These are phyloP conservation scores for Lepidotrigona ventralis DNA, from an alignment of 1,140 invertebrate species.

Conservation along the genomic window DNA sequence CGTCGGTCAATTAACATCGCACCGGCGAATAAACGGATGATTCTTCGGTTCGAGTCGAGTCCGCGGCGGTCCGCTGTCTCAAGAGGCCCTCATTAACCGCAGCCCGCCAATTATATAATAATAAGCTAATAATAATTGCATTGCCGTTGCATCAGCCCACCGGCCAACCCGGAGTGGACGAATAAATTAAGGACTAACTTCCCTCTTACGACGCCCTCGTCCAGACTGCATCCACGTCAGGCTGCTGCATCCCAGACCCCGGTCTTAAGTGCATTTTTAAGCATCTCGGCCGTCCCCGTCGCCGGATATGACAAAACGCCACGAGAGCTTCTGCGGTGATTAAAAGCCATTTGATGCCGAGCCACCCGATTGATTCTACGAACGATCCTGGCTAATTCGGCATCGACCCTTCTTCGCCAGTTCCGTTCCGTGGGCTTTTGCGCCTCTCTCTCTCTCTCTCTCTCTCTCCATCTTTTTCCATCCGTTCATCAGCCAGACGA, in stretches of 20 bases:
- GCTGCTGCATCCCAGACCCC: conserved; percentile 39
- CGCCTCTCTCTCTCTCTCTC: no score
- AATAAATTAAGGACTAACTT: conserved; percentile 70
- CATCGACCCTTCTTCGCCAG: neutral
- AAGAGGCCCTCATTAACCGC: conserved; percentile 67
- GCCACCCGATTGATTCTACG: conserved; percentile 3
- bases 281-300: conserved; percentile 31
- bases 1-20: conserved; percentile 53
- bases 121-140: conserved; percentile 71
- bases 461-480: no score
- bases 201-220: conserved; percentile 67
- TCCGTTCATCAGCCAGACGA: no score
- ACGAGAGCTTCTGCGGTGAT: conserved; percentile 7
- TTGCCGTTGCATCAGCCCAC: conserved; percentile 64
- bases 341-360: conserved; percentile 24
- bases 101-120: conserved; percentile 67
- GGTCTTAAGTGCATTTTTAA: conserved; percentile 60
- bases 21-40: conserved; percentile 63
- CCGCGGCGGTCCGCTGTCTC: conserved; percentile 55
- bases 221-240: conserved; percentile 50
- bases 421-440: neutral
- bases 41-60: conserved; percentile 57
- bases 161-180: conserved; percentile 57
- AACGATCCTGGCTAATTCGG: neutral
- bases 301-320: conserved; percentile 44